Evolutionary conservation across 2,797 vertebrate species (phyloP), one percentile per base, ranked within the genome.

Genomic region (Epinephelus coioides): DNA sequence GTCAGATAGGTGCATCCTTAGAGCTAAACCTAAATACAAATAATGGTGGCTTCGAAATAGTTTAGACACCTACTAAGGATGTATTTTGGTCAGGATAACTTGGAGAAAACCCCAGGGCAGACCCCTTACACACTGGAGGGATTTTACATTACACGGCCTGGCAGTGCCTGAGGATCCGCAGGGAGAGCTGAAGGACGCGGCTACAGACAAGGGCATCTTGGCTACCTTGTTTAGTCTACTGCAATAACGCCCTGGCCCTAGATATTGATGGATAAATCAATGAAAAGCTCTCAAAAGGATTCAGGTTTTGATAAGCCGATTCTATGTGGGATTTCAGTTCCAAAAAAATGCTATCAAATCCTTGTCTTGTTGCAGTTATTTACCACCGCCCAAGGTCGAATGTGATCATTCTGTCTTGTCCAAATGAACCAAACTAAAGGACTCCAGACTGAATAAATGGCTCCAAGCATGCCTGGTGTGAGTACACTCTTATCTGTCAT

Each of bases 401-500:
- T 68, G n/a, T n/a, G 25, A 73, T 73, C 27, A 23, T 65, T 23
- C 17, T 47, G 25, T 53, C 38, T 69, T 3, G 8, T 71, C 30
- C 23, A 78, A 60, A 74, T 38, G 43, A 75, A 78, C 4, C 54
- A 47, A 53, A 72, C 25, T 27, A 53, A 79, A 49, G 50, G 80
- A 47, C n/a, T 69, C 53, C 57, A 47, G 65, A 23, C 46, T 46
- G 72, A 81, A 66, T 43, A 21, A 64, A 68, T 57, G 1, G 61
- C 73, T 78, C 19, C 6, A 0, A 70, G 69, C 80, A 6, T 0
- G 40, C 73, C 61, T 4, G 1, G 63, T 68, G 81, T 44, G 72
- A 81, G 34, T 55, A 30, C 72, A 10, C 50, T 73, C 76, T 85
- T 85, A 89, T 88, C 89, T 86, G 73, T 78, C 73, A 56, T 13